A percentile compares a stretch with the other conserved stretches of the same genome.
phyloP scores from a whole-genome alignment of 2,888 invertebrate species.

The Machimus atricapillus region DNA sequence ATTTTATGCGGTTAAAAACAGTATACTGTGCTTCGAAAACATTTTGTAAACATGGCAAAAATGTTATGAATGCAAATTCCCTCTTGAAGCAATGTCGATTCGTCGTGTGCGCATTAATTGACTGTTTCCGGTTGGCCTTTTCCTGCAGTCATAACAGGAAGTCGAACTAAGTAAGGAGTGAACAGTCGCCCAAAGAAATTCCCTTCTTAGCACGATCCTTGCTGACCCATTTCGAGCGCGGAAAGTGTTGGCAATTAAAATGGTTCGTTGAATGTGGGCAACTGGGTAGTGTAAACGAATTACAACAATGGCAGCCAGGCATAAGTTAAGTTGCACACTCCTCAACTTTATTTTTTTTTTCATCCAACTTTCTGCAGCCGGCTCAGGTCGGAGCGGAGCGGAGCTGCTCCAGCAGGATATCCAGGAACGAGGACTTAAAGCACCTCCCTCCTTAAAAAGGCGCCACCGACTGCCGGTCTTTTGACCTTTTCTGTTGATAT shows the following conservation, averaged over 20 bases:
- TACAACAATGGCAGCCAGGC: constrained; percentile 23
- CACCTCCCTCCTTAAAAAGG: neutral
- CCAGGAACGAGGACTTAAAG: neutral
- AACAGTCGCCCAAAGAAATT: neutral
- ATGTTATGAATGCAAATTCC: neutral
- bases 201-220: neutral
- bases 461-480: neutral
- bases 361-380: neutral
- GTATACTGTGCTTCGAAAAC: neutral
- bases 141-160: neutral
- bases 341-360: neutral
- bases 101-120: neutral
- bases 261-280: constrained; percentile 8
- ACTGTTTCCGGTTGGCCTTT: neutral
- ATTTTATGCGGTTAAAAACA: neutral
- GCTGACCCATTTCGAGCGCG: neutral
- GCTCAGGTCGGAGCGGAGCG: neutral
- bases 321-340: constrained; percentile 20
- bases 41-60: neutral
- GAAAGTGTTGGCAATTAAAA: constrained; percentile 12
- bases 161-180: neutral
- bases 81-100: neutral
- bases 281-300: constrained; percentile 25
- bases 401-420: neutral
- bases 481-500: constrained; percentile 22